phyloP scores from a whole-genome alignment of 2,888 invertebrate genomes.

The Petrolisthes cinctipes region DNA sequence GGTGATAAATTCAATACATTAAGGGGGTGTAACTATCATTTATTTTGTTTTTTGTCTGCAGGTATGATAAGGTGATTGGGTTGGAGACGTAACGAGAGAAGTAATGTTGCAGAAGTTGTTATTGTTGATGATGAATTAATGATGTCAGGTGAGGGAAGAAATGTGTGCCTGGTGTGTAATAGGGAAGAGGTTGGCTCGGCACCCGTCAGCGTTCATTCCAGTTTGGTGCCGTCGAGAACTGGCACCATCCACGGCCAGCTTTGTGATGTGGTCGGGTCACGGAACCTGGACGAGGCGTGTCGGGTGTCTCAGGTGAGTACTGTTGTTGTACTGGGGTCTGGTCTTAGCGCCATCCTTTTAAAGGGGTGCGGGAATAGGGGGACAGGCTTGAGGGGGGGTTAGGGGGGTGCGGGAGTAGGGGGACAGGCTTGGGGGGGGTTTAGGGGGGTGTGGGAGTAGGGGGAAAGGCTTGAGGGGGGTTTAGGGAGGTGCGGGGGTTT shows the following conservation, averaged over 20 bases:
- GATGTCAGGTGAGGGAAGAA: neutral
- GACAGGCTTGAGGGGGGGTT: too few relatives aligned
- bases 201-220: slow-evolving; percentile 23
- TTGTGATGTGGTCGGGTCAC: slow-evolving; percentile 14
- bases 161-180: slow-evolving; percentile 35
- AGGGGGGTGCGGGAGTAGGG: too few relatives aligned
- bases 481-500: too few relatives aligned
- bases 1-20: too few relatives aligned
- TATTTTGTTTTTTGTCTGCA: too few relatives aligned
- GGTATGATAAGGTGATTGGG: too few relatives aligned
- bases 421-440: too few relatives aligned
- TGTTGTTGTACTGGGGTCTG: neutral
- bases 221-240: slow-evolving; percentile 7
- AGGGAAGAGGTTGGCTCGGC: neutral
- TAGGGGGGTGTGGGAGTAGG: too few relatives aligned
- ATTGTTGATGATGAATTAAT: neutral
- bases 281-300: slow-evolving; percentile 37
- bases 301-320: neutral
- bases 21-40: too few relatives aligned
- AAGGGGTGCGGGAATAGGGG: too few relatives aligned
- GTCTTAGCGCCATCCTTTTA: too few relatives aligned
- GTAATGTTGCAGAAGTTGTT: neutral
- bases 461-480: too few relatives aligned
- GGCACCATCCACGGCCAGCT: slow-evolving; percentile 38
- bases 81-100: neutral